Percentiles rank a stretch among this genome's conserved stretches.
phyloP scores from a whole-genome alignment of 2,888 invertebrate species.

The Geotrupes spiniger region DNA sequence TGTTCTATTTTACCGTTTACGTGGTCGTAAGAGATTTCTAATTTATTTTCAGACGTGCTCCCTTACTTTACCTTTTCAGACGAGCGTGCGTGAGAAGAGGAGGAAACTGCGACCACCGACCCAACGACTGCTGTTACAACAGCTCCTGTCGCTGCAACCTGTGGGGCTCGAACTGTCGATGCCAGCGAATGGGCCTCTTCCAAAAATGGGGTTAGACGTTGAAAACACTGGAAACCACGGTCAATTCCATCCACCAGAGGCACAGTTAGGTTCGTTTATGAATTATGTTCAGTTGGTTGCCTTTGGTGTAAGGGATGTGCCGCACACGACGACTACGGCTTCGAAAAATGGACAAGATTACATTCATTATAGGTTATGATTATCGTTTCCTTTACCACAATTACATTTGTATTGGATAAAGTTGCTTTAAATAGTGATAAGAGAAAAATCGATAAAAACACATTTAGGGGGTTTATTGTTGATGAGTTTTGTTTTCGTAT shows the following conservation, averaged over 20 bases:
- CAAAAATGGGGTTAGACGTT: conserved; percentile 74
- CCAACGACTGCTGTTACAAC: conserved; percentile 82
- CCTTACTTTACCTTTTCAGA: conserved; percentile 81
- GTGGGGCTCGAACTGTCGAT: conserved; percentile 86
- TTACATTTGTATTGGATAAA: background rate
- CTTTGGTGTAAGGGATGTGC: conserved; percentile 1
- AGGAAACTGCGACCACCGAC: conserved; percentile 81
- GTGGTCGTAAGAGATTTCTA: conserved; percentile 49
- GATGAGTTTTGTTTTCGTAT: background rate
- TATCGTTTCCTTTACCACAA: conserved; percentile 1
- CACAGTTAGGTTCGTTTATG: too few species aligned
- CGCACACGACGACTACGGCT: conserved; percentile 18
- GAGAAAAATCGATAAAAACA: conserved; percentile 13
- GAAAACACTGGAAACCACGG: too few species aligned
- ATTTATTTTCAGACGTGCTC: conserved; percentile 76
- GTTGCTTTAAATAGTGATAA: conserved; percentile 6
- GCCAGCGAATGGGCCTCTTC: conserved; percentile 85
- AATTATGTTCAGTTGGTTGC: too few species aligned
- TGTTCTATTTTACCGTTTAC: conserved; percentile 14
- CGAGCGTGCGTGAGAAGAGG: conserved; percentile 78
- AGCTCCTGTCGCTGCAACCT: conserved; percentile 85
- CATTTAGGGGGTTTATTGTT: conserved; percentile 16
- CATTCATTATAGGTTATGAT: conserved; percentile 1
- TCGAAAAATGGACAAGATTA: conserved; percentile 15
- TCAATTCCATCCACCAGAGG: too few species aligned